These are phyloP conservation scores for Campylomormyrus tamandua DNA, from an alignment of 2,113 vertebrate genomes.

Conservation along the genomic window DNA sequence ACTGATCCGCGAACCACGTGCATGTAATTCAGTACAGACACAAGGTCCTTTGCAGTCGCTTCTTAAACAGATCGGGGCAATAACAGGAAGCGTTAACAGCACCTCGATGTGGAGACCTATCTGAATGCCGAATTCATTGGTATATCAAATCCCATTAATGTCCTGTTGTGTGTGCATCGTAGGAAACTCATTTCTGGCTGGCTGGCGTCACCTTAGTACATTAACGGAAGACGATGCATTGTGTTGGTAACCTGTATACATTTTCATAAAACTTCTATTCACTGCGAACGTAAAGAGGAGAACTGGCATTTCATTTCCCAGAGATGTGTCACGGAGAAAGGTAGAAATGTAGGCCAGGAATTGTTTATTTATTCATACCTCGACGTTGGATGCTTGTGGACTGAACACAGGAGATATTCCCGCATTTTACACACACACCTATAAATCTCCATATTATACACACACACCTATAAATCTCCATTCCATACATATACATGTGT, in stretches of 20 bases:
- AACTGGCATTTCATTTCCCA: not conserved
- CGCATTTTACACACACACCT: not conserved
- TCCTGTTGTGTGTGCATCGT: not conserved
- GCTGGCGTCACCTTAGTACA: not conserved
- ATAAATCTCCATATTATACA: not conserved
- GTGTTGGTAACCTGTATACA: not conserved
- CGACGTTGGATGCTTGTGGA: not conserved
- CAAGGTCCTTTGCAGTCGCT: not conserved
- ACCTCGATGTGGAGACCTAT: not conserved
- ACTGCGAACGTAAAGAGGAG: not conserved
- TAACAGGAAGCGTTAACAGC: not conserved
- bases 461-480: not conserved
- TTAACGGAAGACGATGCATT: not conserved
- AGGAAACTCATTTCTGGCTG: not conserved
- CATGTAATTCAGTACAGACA: not conserved
- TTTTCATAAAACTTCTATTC: not conserved
- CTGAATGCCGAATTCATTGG: not conserved
- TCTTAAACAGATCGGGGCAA: not conserved
- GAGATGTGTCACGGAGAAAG: not conserved
- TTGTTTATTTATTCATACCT: slow-evolving; percentile 2
- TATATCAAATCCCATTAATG: not conserved
- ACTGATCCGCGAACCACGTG: not conserved
- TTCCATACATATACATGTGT: not conserved
- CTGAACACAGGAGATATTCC: not conserved
- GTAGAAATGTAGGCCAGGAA: not conserved